phyloP scores from a whole-genome alignment of 2,797 vertebrate genomes.

The Sphenopsis melanotis region DNA sequence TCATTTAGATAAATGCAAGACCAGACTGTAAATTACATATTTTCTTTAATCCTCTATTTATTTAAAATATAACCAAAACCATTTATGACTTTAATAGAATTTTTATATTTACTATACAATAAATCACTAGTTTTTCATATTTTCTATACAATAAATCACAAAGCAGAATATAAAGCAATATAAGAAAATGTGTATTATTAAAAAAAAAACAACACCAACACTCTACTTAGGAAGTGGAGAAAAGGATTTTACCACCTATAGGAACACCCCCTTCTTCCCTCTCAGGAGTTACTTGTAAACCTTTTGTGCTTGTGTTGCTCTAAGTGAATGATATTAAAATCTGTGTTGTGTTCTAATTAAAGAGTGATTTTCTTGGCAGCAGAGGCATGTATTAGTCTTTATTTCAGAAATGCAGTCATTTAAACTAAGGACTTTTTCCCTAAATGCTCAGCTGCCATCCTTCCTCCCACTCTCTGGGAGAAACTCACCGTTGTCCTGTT shows the following conservation, averaged over 20 bases:
- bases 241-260: neutral
- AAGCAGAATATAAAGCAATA: neutral
- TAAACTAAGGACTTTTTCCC: neutral
- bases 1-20: neutral
- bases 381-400: neutral
- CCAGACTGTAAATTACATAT: neutral
- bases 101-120: neutral
- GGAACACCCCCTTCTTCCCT: neutral
- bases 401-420: neutral
- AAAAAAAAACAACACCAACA: neutral
- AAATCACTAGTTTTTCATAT: neutral
- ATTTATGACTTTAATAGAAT: neutral
- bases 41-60: neutral
- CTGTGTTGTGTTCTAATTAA: neutral
- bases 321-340: neutral
- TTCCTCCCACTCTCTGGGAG: neutral
- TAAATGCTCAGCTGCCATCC: neutral
- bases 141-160: neutral
- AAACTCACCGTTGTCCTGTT: accelerated
- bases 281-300: neutral
- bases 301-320: neutral
- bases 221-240: neutral
- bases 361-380: neutral
- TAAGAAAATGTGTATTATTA: neutral
- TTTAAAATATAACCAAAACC: neutral